Evolutionary conservation across 2,113 vertebrate genomes (phyloP), one percentile per base, ranked within the genome.

Genomic region (Malurus melanocephalus): DNA sequence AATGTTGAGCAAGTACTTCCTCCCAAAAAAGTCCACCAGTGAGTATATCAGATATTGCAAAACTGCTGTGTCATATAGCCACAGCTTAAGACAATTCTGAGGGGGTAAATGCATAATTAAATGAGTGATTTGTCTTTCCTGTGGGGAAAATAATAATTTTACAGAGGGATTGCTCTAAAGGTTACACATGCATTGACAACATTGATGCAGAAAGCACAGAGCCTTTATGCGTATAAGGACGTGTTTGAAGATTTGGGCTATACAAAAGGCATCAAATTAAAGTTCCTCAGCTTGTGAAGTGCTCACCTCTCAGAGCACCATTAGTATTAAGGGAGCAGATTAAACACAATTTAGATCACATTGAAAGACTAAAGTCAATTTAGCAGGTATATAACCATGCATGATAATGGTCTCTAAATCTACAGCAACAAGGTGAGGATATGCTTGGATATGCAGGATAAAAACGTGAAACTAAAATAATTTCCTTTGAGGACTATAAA

Each of bases 401-500:
- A 90, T 87, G 76, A 59, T 81, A 62, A 92, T 90, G 55, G 82
- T 87, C 84, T 87, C 72, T 95, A 96, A 65, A 88, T 94, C 53
- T 75, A 53, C 64, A 93, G 74, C 87, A 94, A 80, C 60, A 95
- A 83, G 79, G 92, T 94, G 85, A 91, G 88, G 90, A 57, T 92
- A 64, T 72, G 68, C 57, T 80, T 95, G 80, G 40, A 45, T 92
- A 82, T 90, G 91, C 82, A 74, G 61, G 85, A 81, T 79, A 95
- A 95, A 77, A 49, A 32, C 62, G 65, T 84, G 68, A 89, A 96
- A 86, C 66, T 86, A 89, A 94, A 94, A 84, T 84, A 79, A 89
- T 84, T 93, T 84, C 93, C 57, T 91, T 87, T 87, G 94, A 92
- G 93, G 87, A 93, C 92, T 92, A 84, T 81, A 91, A 95, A 85